Evolutionary conservation across 2,113 vertebrate species (phyloP).

Genomic region (Odontophorus gujanensis): DNA sequence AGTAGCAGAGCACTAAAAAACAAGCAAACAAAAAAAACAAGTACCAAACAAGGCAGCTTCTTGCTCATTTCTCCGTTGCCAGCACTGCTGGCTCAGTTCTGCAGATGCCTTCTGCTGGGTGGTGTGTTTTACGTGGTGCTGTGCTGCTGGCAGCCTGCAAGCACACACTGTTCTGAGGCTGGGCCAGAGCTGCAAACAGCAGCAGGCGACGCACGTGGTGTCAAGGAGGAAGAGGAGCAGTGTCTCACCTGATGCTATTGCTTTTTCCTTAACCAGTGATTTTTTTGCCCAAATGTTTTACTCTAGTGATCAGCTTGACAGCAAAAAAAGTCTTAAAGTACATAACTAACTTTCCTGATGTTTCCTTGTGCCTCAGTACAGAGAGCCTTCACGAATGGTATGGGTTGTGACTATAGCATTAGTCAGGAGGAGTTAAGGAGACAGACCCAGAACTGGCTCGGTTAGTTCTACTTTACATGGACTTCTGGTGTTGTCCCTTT

Average conservation of each 20-base stretch:
- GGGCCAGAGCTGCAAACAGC: neutral
- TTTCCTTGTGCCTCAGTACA: rapidly evolving
- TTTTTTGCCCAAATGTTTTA: neutral
- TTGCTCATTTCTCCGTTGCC: neutral
- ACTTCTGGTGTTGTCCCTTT: neutral
- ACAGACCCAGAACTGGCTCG: neutral
- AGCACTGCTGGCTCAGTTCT: neutral
- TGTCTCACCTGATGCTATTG: neutral
- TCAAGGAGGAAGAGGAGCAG: neutral
- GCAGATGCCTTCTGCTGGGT: neutral
- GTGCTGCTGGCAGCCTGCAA: neutral
- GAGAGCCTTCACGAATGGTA: neutral
- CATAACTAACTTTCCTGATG: neutral
- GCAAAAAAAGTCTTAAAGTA: neutral
- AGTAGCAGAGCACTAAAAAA: neutral
- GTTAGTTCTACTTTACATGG: neutral
- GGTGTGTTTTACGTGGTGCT: neutral
- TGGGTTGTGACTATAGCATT: neutral
- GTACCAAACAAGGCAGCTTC: neutral
- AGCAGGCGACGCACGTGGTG: neutral
- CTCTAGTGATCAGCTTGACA: neutral
- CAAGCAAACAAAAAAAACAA: neutral
- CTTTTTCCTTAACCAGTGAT: neutral
- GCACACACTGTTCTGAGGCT: neutral
- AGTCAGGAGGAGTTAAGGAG: neutral